phyloP scores from a whole-genome alignment of 2,797 vertebrate genomes.

The Falco rusticolus region DNA sequence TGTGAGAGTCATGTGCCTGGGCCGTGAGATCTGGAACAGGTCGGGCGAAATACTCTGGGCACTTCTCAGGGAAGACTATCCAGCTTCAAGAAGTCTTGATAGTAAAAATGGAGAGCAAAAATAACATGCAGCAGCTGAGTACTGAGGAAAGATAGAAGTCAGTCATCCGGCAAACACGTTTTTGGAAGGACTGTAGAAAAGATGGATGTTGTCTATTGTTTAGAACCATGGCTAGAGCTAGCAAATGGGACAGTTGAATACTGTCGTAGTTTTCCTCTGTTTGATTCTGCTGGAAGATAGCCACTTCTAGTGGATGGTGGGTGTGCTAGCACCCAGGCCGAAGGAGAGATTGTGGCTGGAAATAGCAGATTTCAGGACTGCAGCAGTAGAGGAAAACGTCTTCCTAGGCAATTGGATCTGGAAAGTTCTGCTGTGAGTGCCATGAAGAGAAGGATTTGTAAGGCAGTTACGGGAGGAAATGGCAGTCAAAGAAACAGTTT shows the following conservation, averaged over 20 bases:
- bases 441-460: not conserved
- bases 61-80: not conserved
- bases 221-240: not conserved
- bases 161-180: not conserved
- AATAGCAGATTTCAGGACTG: not conserved
- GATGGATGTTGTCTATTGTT: not conserved
- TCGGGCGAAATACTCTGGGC: fast-evolving
- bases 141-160: not conserved
- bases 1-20: not conserved
- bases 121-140: not conserved
- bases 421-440: not conserved
- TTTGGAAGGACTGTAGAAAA: not conserved
- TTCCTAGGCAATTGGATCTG: not conserved
- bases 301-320: not conserved
- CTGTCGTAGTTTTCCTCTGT: not conserved
- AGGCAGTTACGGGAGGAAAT: not conserved
- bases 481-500: not conserved
- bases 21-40: not conserved
- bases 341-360: not conserved
- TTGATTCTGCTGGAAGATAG: not conserved
- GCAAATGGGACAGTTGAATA: not conserved
- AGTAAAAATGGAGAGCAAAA: not conserved
- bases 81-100: not conserved
- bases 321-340: not conserved
- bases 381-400: not conserved